Conservation (phyloP, 1,140 invertebrate genomes). For the Aphaenogaster rudis region DNA sequence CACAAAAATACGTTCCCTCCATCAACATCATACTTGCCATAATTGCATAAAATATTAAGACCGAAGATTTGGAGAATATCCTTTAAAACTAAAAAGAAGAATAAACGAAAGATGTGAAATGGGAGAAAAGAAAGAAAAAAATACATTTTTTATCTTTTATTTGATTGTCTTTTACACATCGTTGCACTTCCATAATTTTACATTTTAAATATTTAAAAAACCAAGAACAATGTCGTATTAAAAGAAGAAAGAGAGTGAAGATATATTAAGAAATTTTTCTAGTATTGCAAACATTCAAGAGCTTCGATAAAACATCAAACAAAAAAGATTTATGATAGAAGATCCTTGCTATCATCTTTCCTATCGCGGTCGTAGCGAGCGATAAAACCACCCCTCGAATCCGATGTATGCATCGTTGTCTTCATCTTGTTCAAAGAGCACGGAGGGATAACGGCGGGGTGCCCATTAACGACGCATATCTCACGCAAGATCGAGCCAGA, state of each 20-base stretch:
- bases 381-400: conserved; percentile 25
- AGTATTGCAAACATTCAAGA: not conserved
- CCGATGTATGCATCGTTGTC: conserved; percentile 30
- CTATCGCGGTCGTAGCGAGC: conserved; percentile 7
- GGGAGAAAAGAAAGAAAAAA: not conserved
- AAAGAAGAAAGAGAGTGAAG: not conserved
- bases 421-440: conserved; percentile 17
- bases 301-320: not conserved
- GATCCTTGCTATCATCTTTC: not conserved
- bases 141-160: not conserved
- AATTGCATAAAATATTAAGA: conserved; percentile 2
- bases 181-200: not conserved
- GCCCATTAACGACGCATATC: conserved; percentile 73
- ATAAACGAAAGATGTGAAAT: not conserved
- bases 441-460: conserved; percentile 41
- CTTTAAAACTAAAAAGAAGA: not conserved
- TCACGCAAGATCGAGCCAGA: conserved; percentile 75
- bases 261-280: not conserved
- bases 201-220: not conserved
- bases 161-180: not conserved
- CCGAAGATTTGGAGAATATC: not conserved
- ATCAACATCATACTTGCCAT: not conserved
- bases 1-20: not conserved
- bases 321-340: not conserved
- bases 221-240: not conserved